Conservation (phyloP, 2,797 vertebrate genomes). For the Microctenopoma stevenorrisi region DNA sequence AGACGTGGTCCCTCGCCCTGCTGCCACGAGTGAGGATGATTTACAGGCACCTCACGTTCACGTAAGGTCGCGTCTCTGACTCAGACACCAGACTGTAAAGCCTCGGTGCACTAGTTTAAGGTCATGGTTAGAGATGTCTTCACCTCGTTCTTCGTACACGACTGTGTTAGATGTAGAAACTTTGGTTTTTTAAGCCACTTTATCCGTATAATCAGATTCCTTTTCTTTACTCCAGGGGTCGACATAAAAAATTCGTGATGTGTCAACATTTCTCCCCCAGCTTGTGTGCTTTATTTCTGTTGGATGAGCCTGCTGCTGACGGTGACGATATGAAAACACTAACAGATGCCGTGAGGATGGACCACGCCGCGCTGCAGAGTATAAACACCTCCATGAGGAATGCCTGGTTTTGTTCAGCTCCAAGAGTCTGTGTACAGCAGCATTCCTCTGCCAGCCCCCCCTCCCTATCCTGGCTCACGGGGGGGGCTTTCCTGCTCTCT, state of each 20-base stretch:
- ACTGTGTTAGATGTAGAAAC: neutral
- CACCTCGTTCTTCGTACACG: too few species aligned
- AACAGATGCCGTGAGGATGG: conserved; percentile 51
- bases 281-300: conserved; percentile 37
- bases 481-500: conserved; percentile 61
- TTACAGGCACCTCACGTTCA: conserved; percentile 14
- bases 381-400: conserved; percentile 78
- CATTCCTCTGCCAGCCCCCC: conserved; percentile 67
- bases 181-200: too few species aligned
- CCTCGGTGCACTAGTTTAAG: neutral
- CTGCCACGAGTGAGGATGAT: conserved; percentile 23
- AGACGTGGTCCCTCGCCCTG: conserved; percentile 9
- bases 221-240: neutral
- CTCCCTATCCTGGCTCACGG: conserved; percentile 59
- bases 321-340: conserved; percentile 38
- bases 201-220: too few species aligned
- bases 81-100: neutral
- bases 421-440: conserved; percentile 59
- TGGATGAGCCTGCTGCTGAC: conserved; percentile 50
- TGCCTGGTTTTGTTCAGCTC: conserved; percentile 74
- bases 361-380: conserved; percentile 59
- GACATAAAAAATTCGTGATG: conserved; percentile 5
- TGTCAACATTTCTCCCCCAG: conserved; percentile 14
- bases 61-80: conserved; percentile 9
- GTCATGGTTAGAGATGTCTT: neutral